phyloP scores from a whole-genome alignment of 2,113 vertebrate species.

The Xenopus tropicalis region UCB_Xtro_10.0 CM004444.2:122064501-122065000 shows the following conservation, averaged over 20 bases:
- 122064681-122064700: background rate
- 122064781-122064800: conserved; percentile 3
- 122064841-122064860: conserved; percentile 18
- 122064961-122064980: conserved; percentile 7
- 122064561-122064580: no score
- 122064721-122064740: background rate
- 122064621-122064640: no score
- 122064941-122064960: conserved; percentile 41
- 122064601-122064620: no score
- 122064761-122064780: conserved; percentile 30
- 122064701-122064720: background rate
- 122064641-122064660: no score
- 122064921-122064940: conserved; percentile 30
- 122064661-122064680: background rate
- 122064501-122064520: no score
- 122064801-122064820: conserved; percentile 1
- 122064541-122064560: no score
- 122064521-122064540: no score
- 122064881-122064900: conserved; percentile 34
- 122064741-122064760: conserved; percentile 2
- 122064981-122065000: conserved; percentile 16
- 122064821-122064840: conserved; percentile 34
- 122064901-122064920: conserved; percentile 27
- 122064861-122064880: conserved; percentile 17
- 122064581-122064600: no score